Base-by-base conservation (phyloP, 2,888 invertebrate species). In the Acronicta psi region DNA sequence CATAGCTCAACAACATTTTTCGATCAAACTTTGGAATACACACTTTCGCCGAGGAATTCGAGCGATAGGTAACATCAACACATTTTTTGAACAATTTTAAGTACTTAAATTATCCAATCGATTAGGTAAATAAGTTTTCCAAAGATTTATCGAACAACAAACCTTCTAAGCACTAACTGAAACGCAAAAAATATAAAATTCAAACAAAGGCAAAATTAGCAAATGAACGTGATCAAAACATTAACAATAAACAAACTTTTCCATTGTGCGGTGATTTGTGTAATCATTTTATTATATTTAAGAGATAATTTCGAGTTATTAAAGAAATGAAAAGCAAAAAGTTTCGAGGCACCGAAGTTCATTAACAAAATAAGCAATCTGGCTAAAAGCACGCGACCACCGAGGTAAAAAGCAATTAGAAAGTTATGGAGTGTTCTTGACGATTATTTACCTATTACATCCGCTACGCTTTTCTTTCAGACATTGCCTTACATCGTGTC, bases 311-410 rank as follows among this genome's bases (percentile, higher is more conserved):
- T 76, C 73, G 70, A 82, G 83, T 83, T 84, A 80, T 83, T 83
- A 82, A 81, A 82, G 82, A 79, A 83, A 75, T 73, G 75, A 76
- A 81, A 85, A 85, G 78, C 82, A 85, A 89, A 87, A 90, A 89
- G 84, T 91, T 82, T 64, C 77, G 76, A 80, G 80, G 79, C 77
- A 78, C 79, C 78, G 69, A 84, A 87, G 85, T 89, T 91, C 87
- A 90, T 91, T 90, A 91, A 89, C 86, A 85, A 89, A 91, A 90
- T 89, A 90, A 90, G 90, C 88, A 92, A 92, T 92, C 86, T 82
- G 83, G 82, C 90, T 92, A 89, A 92, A 92, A 92, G 91, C 92
- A 87, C 81, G 82, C 81, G 76, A 84, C 86, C 83, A 82, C 84
- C 84, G 85, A 88, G 87, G 87, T 92, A 89, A 89, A 87, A 89